Evolutionary conservation across 2,113 vertebrate species (phyloP), one percentile per base, ranked within the genome.

Genomic region (Neolamprologus cancellatus): DNA sequence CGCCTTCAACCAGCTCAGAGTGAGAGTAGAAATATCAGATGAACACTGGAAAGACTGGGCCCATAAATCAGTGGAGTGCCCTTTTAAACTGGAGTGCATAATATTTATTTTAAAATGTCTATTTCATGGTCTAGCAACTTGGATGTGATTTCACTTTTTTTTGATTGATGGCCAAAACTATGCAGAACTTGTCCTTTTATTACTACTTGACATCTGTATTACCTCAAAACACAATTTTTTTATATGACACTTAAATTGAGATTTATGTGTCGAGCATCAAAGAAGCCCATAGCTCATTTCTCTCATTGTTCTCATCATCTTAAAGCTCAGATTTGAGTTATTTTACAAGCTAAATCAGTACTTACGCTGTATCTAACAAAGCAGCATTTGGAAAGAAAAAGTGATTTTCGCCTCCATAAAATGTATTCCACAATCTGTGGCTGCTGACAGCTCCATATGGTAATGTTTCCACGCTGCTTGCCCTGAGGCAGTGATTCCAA

Each of bases 401-500:
- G 50, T 48, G 7, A 81, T 89, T 76, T 78, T 52, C 41, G 48
- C 76, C 18, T 23, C 44, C 13, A 71, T 41, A 50, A n/a, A 46
- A 44, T 32, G 32, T 54, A 79, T 89, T 78, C 54, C 82, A 84
- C 87, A 39, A 69, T 4, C 81, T 48, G 66, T 78, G 84, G 23
- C 23, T 83, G 55, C 83, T 81, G 87, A 89, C 30, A 66, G 55
- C 85, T 86, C 78, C 76, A 39, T 88, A 88, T 88, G 86, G 55
- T 57, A 79, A 87, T 82, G 80, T 54, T 64, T 71, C 83, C 46
- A 53, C 41, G 15, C 44, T 66, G 36, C 64, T 71, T 84, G 50
- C 61, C 84, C 79, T 6, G 18, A 53, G 88, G 87, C 78, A 13
- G 41, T 48, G 64, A 87, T 83, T 89, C 69, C 39, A 83, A 69